Base-by-base conservation (phyloP, 1,140 invertebrate genomes). In the Parapsyche elsis region DNA sequence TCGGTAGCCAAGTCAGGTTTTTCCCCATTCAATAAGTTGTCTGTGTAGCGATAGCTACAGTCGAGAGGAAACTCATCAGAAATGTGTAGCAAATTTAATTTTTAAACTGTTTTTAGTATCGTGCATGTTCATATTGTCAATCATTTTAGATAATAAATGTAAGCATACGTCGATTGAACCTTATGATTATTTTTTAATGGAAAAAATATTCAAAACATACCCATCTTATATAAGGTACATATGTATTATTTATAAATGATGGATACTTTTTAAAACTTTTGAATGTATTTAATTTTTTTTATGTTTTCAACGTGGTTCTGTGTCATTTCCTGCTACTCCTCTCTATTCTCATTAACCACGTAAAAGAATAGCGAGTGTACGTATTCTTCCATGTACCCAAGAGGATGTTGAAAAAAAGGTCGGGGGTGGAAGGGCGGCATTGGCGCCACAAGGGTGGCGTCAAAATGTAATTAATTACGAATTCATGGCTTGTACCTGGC, bases 391-490 rank as follows among this genome's bases (percentile, higher is more conserved):
- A 24, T 9, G 5, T 2, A 12, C 64, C 49, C 49, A 12, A 12
- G 12, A 14, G 21, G 59, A 61, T 21, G 79, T 23, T 23, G 71
- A 16, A 71, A 26, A 49, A 61, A 26, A 67, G 24, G 5, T n/a
- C n/a, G 73, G 24, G 21, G 64, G 57, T 1, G 76, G 57, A 23
- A 70, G 44, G 73, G 71, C 9, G 38, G 19, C 21, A 46, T 38
- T 14, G 49, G 21, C 19, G 57, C 57, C 57, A 21, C 53, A 74
- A 38, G 10, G 79, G 53, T 19, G 76, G 44, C 80, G 82, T 83
- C 82, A 83, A 83, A 83, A 83, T 81, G 82, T 83, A 83, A 83
- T 83, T 83, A 83, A 83, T 83, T 83, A 81, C 78, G 80, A 83
- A 83, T 83, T 83, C 82, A 83, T 80, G 78, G 59, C 53, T 79